phyloP scores from a whole-genome alignment of 2,797 vertebrate species.

The Trichosurus vulpecula region DNA sequence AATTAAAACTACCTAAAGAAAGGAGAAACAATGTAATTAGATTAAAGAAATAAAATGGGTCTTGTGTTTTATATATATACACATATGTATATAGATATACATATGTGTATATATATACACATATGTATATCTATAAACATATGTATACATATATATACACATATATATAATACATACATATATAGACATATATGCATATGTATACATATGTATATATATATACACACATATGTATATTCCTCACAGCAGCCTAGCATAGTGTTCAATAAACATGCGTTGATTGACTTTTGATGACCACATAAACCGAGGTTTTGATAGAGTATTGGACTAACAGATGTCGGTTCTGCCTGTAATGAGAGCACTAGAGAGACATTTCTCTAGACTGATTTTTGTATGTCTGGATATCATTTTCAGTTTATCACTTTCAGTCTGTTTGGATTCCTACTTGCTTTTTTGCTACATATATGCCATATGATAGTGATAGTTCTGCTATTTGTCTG shows the following conservation, averaged over 20 bases:
- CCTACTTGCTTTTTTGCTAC: not conserved
- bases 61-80: too few species aligned
- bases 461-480: not conserved
- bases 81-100: too few species aligned
- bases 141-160: too few species aligned
- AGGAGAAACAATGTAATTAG: not conserved
- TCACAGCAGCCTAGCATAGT: not conserved
- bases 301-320: not conserved
- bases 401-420: not conserved
- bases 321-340: not conserved
- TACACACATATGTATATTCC: too few species aligned
- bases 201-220: too few species aligned
- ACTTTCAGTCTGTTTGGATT: not conserved
- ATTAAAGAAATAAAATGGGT: not conserved
- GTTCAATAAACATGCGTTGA: not conserved
- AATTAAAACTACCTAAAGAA: not conserved
- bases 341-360: not conserved
- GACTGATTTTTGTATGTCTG: not conserved
- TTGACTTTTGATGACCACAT: not conserved
- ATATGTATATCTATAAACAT: too few species aligned
- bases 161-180: too few species aligned
- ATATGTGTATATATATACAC: too few species aligned
- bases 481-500: not conserved
- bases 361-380: not conserved
- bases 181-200: too few species aligned